Evolutionary conservation across 2,888 invertebrate genomes (phyloP), one percentile per base, ranked within the genome.

Genomic region (Acanthosepion lycidas): DNA sequence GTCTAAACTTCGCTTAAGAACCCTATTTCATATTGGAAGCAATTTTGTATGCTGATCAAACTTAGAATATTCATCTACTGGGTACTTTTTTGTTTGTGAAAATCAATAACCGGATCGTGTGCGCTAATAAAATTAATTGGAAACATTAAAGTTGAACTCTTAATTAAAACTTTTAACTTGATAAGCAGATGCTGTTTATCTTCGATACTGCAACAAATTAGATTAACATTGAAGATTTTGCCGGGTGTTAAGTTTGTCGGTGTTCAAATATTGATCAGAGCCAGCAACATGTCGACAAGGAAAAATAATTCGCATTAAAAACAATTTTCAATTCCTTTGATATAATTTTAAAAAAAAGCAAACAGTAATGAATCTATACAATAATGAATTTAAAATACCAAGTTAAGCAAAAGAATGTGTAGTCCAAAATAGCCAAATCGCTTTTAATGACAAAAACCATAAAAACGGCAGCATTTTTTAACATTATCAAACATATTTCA

Each of bases 141-240:
- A 78, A 78, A 28, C 78, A n/a, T 78, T 78, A 28, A 78, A 78
- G 26, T 78, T 78, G 9, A 12, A 28, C 28, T 78, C 78, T 78
- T 28, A 78, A 78, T 78, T 78, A 78, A 78, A 78, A 78, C 78
- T 78, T n/a, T 78, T 78, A 78, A 78, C 78, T 78, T 78, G 78
- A 78, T 78, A 78, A 78, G 28, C 28, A 28, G 78, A 78, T 78
- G 28, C 28, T 28, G 28, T 78, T 78, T 28, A 78, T 28, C 5
- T 78, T 78, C 78, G n/a, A 78, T 78, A 9, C 78, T 9, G 9
- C 78, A n/a, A 6, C 78, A n/a, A 78, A 28, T 78, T 78, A 12
- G n/a, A 78, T 78, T 78, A 78, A 12, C 78, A n/a, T n/a, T 78
- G n/a, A 78, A 78, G n/a, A 12, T 28, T 78, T 78, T 78, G 15